phyloP scores from a whole-genome alignment of 1,140 invertebrate genomes.

The Bombus terrestris region DNA sequence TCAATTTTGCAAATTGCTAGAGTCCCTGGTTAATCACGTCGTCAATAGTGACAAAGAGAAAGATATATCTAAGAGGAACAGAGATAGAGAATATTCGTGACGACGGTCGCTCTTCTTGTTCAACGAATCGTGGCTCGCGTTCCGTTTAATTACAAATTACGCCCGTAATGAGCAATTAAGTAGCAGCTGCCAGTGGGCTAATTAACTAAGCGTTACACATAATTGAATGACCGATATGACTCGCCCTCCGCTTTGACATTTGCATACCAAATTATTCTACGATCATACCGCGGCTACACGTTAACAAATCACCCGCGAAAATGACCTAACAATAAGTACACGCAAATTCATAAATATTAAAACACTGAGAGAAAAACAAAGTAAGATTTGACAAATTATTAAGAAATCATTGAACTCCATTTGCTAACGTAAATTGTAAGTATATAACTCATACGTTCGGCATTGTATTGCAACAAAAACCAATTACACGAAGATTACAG shows the following conservation, averaged over 20 bases:
- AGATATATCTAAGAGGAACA: not conserved
- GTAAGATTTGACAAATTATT: too few species aligned
- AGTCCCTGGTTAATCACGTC: slow-evolving; percentile 14
- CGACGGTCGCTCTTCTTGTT: slow-evolving; percentile 18
- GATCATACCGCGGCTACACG: not conserved
- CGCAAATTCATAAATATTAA: too few species aligned
- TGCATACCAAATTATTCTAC: slow-evolving; percentile 36
- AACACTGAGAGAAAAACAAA: too few species aligned
- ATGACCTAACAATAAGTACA: too few species aligned
- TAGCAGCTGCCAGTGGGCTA: slow-evolving; percentile 34
- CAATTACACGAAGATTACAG: too few species aligned
- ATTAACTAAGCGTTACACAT: slow-evolving; percentile 50
- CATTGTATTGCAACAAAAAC: too few species aligned
- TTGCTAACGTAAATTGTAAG: too few species aligned
- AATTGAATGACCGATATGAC: slow-evolving; percentile 36
- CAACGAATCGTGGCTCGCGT: not conserved
- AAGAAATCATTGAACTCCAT: too few species aligned
- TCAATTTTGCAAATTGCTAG: slow-evolving; percentile 37
- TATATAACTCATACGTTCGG: too few species aligned
- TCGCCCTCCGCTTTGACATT: slow-evolving; percentile 37
- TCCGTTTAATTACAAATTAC: slow-evolving; percentile 50
- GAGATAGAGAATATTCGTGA: not conserved
- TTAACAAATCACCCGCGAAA: not conserved
- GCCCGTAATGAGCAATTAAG: slow-evolving; percentile 40
- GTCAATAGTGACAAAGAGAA: not conserved